Evolutionary conservation across 2,888 invertebrate species (phyloP).

Genomic region (Nudaria mundana): DNA sequence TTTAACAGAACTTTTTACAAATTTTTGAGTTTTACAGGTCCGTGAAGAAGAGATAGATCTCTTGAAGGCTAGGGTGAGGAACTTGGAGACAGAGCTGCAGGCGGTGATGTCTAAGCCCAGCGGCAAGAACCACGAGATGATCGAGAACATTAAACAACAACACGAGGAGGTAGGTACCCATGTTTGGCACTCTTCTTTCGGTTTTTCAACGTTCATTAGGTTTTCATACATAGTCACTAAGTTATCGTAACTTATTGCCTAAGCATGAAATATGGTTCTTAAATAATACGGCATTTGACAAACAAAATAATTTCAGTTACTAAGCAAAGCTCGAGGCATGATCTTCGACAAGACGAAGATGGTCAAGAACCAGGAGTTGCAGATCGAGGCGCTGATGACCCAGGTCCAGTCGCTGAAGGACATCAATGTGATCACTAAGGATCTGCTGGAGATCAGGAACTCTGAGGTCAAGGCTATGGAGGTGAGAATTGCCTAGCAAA

Average conservation of each 20-base stretch:
- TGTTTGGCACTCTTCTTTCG: too few species aligned
- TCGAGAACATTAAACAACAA: constrained; percentile 72
- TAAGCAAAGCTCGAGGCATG: constrained; percentile 85
- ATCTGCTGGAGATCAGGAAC: constrained; percentile 88
- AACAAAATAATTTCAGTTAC: constrained; percentile 64
- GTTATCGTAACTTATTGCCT: too few species aligned
- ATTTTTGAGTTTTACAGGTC: constrained; percentile 58
- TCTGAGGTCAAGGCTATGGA: constrained; percentile 89
- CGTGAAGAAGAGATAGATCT: constrained; percentile 78
- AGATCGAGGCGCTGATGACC: constrained; percentile 85
- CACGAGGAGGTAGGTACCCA: constrained; percentile 74
- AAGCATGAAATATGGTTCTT: too few species aligned
- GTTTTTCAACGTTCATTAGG: too few species aligned
- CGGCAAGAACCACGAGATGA: constrained; percentile 75
- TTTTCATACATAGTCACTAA: too few species aligned
- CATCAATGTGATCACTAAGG: constrained; percentile 90
- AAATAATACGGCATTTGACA: too few species aligned
- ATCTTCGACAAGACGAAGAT: constrained; percentile 89
- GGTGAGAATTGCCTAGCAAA: constrained; percentile 61
- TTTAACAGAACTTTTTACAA: too few species aligned
- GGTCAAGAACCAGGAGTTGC: constrained; percentile 89
- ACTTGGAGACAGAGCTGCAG: constrained; percentile 70
- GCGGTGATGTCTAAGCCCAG: constrained; percentile 70
- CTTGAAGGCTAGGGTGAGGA: constrained; percentile 70
- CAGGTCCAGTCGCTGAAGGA: constrained; percentile 90